A percentile compares a stretch with the other conserved stretches of the same genome.
These are phyloP conservation scores for Karalla daura DNA, from an alignment of 2,797 vertebrate genomes.

Conservation along the genomic window DNA sequence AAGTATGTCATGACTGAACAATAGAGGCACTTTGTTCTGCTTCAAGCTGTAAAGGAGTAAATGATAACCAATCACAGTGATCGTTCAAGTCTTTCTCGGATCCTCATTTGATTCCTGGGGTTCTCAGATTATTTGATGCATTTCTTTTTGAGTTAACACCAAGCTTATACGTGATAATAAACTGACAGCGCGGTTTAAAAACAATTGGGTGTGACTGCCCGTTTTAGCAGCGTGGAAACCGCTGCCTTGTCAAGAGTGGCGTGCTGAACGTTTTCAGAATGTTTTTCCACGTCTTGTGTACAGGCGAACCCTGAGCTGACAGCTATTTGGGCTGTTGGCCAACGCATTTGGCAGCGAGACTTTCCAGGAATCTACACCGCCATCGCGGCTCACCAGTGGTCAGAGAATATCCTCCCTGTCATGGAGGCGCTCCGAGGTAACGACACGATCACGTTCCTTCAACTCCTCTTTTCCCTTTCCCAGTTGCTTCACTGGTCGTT, in stretches of 20 bases:
- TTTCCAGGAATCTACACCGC: slow-evolving; percentile 94
- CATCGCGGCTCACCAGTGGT: slow-evolving; percentile 92
- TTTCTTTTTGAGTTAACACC: neutral
- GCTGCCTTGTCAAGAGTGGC: neutral
- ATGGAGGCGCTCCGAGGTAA: slow-evolving; percentile 97
- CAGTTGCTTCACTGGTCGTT: neutral
- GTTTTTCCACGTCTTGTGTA: slow-evolving; percentile 26
- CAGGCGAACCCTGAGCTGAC: slow-evolving; percentile 93
- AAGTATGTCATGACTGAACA: too few species aligned
- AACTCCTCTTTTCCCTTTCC: neutral
- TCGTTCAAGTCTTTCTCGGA: neutral
- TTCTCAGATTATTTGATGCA: neutral
- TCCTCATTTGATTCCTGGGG: neutral
- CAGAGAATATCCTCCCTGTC: slow-evolving; percentile 92
- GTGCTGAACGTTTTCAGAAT: slow-evolving; percentile 10
- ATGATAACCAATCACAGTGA: neutral
- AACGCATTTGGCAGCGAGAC: slow-evolving; percentile 96
- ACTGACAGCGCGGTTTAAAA: neutral
- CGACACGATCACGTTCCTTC: neutral
- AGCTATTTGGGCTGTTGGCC: slow-evolving; percentile 95
- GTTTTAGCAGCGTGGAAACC: neutral
- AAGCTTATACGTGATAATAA: neutral
- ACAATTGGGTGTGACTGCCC: slow-evolving; percentile 16
- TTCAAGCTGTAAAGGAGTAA: neutral
- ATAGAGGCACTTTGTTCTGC: neutral